phyloP scores from a whole-genome alignment of 2,113 vertebrate species.

The Gallinago jamesoni region DNA sequence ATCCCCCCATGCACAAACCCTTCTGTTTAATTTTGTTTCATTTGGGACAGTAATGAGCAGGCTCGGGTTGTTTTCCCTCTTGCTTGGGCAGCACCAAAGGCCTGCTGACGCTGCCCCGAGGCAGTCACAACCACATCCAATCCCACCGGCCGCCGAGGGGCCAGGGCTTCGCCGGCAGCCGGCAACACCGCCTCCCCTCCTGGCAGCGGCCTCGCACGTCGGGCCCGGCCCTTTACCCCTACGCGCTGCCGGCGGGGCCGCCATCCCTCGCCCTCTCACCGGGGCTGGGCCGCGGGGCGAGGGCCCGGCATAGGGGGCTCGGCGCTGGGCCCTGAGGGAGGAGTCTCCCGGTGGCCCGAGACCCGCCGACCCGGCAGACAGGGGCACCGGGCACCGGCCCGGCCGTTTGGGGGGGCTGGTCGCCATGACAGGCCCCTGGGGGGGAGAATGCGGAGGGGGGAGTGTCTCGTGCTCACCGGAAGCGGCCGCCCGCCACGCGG shows the following conservation, averaged over 20 bases:
- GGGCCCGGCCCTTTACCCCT: background rate
- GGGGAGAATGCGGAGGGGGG: too few relatives aligned
- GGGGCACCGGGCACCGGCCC: background rate
- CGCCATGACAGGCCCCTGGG: background rate
- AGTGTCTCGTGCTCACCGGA: constrained; percentile 13
- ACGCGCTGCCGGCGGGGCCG: rapidly evolving
- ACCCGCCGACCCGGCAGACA: background rate
- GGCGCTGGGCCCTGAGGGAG: background rate
- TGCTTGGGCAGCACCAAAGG: background rate
- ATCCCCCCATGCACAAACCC: rapidly evolving
- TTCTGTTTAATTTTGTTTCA: too few relatives aligned
- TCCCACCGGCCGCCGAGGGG: rapidly evolving
- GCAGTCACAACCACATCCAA: background rate
- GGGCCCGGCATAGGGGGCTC: too few relatives aligned
- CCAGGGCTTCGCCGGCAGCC: background rate
- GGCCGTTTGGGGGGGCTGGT: too few relatives aligned
- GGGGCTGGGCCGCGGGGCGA: background rate
- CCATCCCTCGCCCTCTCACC: background rate
- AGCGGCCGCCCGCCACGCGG: background rate
- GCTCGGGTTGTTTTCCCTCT: rapidly evolving
- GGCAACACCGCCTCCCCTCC: background rate
- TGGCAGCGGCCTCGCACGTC: background rate
- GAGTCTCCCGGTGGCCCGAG: background rate
- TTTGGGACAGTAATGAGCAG: rapidly evolving
- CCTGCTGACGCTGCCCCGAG: rapidly evolving